phyloP scores from a whole-genome alignment of 1,140 invertebrate genomes.

The Maconellicoccus hirsutus region DNA sequence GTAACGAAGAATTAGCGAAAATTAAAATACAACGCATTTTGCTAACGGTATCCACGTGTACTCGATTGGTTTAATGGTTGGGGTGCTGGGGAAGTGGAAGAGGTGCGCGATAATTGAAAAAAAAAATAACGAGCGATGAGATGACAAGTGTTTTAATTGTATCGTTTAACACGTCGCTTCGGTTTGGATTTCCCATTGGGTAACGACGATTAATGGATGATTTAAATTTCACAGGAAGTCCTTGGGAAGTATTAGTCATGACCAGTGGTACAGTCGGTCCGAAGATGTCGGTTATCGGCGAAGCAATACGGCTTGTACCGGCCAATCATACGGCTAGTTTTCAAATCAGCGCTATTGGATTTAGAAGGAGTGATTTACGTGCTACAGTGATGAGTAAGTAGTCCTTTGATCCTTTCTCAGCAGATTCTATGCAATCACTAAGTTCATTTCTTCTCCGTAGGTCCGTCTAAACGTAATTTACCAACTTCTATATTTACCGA shows the following conservation, averaged over 20 bases:
- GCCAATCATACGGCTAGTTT: constrained; percentile 73
- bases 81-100: no score
- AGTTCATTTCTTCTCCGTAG: constrained; percentile 31
- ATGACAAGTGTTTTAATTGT: no score
- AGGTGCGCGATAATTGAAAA: no score
- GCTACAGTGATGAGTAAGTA: constrained; percentile 40
- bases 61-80: no score
- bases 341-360: constrained; percentile 59
- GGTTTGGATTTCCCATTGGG: no score
- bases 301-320: constrained; percentile 74
- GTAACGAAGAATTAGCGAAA: neutral
- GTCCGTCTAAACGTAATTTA: constrained; percentile 56
- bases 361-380: constrained; percentile 49
- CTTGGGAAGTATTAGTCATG: constrained; percentile 81
- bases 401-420: constrained; percentile 16
- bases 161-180: no score
- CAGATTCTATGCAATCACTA: neutral
- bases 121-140: no score
- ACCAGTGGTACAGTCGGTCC: constrained; percentile 38
- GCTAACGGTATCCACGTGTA: no score
- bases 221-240: constrained; percentile 51
- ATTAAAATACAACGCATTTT: neutral
- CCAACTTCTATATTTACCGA: constrained; percentile 57
- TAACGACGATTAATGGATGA: neutral
- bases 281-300: constrained; percentile 63